Percentiles rank a stretch among this genome's conserved stretches.
phyloP scores from a whole-genome alignment of 2,797 vertebrate species.

The Sarcophilus harrisii region DNA sequence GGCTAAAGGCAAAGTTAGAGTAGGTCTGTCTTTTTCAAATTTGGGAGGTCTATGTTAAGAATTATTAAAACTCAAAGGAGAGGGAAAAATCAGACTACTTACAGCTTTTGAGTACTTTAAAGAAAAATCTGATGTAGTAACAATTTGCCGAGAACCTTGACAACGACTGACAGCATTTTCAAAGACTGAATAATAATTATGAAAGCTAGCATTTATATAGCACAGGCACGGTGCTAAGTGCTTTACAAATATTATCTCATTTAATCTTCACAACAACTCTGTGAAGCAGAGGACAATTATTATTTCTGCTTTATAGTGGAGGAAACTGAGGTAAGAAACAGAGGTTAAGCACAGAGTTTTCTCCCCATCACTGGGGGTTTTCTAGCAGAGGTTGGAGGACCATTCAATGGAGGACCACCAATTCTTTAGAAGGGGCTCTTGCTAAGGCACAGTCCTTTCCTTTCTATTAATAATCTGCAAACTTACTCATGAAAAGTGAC shows the following conservation, averaged over 20 bases:
- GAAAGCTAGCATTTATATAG: not conserved
- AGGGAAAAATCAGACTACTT: not conserved
- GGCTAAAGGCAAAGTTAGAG: not conserved
- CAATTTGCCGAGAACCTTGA: not conserved
- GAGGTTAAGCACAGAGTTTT: not conserved
- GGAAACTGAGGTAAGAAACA: not conserved
- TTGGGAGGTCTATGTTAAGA: not conserved
- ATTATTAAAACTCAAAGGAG: not conserved
- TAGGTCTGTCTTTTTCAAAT: constrained; percentile 32
- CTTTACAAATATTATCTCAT: not conserved
- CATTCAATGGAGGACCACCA: no score
- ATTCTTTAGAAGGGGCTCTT: not conserved
- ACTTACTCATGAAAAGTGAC: not conserved
- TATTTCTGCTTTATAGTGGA: not conserved
- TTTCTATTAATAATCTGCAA: not conserved
- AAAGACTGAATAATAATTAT: not conserved
- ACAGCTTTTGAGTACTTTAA: not conserved
- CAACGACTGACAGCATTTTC: not conserved
- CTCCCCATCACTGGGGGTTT: not conserved
- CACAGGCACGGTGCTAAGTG: not conserved
- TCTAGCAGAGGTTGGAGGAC: not conserved
- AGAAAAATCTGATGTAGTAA: not conserved
- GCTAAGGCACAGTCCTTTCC: not conserved
- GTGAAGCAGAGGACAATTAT: not conserved
- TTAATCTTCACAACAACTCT: not conserved